Evolutionary conservation across 2,797 vertebrate genomes (phyloP).

Genomic region (Pangasius sanitwongsei): DNA sequence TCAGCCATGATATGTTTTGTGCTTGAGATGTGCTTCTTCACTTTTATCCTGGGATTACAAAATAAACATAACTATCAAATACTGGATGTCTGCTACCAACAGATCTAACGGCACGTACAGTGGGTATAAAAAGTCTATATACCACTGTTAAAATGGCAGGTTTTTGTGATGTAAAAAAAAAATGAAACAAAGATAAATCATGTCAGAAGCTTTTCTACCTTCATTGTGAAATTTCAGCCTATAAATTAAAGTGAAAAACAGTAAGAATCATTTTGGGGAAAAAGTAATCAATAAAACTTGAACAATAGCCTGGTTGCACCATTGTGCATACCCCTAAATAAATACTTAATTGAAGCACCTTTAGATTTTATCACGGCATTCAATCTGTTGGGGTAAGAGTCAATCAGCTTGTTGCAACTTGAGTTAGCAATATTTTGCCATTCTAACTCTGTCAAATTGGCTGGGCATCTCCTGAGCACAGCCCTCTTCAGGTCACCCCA

Average conservation of each 20-base stretch:
- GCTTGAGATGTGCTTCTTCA: neutral
- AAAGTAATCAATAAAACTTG: neutral
- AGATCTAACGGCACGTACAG: no score
- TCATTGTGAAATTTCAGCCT: no score
- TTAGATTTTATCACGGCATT: neutral
- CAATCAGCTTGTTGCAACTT: neutral
- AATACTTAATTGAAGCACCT: neutral
- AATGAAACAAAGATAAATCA: no score
- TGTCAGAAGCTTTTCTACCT: no score
- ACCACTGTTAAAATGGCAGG: no score
- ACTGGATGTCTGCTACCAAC: neutral
- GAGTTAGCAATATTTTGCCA: neutral
- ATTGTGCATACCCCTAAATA: no score
- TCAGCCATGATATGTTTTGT: neutral
- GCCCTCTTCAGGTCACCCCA: no score
- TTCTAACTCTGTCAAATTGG: neutral
- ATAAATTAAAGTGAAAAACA: no score
- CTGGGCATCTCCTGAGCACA: no score
- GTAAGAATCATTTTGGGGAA: no score
- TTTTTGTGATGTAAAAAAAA: no score
- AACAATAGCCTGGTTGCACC: neutral
- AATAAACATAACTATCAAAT: neutral
- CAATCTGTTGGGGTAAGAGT: neutral
- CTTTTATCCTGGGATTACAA: neutral
- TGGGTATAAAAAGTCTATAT: no score